Evolutionary conservation across 2,113 vertebrate species (phyloP).

Genomic region (Mystacornis crossleyi): DNA sequence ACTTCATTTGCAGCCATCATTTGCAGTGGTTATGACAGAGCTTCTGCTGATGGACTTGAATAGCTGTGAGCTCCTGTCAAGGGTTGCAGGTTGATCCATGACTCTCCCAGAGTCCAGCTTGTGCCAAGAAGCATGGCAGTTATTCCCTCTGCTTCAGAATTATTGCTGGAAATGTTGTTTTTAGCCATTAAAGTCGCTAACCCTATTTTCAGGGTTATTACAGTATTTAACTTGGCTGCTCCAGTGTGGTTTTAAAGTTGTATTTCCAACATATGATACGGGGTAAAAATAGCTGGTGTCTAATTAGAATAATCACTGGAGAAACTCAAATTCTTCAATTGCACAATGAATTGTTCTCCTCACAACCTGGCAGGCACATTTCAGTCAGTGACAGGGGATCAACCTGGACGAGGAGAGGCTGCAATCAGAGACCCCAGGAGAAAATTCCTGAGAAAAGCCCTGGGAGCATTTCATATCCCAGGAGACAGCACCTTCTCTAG

Average conservation of each 20-base stretch:
- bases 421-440: neutral
- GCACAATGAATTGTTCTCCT: neutral
- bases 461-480: neutral
- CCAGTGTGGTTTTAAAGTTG: neutral
- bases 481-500: neutral
- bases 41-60: neutral
- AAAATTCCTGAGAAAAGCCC: neutral
- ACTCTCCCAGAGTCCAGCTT: neutral
- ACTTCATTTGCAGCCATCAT: neutral
- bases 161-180: constrained; percentile 29
- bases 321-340: neutral
- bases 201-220: constrained; percentile 44
- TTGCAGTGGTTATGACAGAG: neutral
- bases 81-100: neutral
- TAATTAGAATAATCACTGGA: constrained; percentile 21
- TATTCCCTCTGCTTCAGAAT: neutral
- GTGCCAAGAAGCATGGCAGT: constrained; percentile 1
- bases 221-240: constrained; percentile 50
- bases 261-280: constrained; percentile 1
- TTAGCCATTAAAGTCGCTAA: neutral
- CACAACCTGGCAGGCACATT: neutral
- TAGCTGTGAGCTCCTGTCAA: neutral
- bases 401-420: neutral
- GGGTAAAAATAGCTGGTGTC: constrained; percentile 35
- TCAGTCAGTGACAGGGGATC: neutral